Base-by-base conservation (phyloP, 30 jellyfish, hydroid and myxozoan genomes). In the Sanderia malayensis region DNA sequence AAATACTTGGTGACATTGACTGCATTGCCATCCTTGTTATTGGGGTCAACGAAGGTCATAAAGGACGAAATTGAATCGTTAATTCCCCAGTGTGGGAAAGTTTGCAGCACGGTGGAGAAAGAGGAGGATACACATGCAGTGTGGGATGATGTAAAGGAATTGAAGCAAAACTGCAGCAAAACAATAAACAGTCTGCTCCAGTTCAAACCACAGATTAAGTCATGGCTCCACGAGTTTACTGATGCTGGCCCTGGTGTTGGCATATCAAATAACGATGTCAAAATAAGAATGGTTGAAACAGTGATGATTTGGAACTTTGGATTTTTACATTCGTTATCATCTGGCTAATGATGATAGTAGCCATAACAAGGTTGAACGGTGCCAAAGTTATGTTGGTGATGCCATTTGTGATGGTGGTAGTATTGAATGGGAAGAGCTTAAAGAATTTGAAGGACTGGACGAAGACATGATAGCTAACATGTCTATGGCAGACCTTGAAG, bases 191-290 rank as follows among this genome's bases (percentile, higher is more conserved):
- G 55, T 41, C 55, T 41, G 55, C 55, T 41, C 55, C 55, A 41
- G 55, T 41, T 41, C 8, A 41, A 41, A 41, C 55, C 55, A 41
- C 55, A 41, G 55, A 41, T 41, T 41, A 41, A 41, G 55, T 41
- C 55, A 41, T 15, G 55, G 55, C 55, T 41, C 15, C 55, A 41
- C 15, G 55, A 41, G 55, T 41, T 41, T 41, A 41, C 55, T 41
- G 55, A 41, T 41, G 55, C 55, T 41, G 15, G 55, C 55, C 55
- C 55, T 41, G 55, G 55, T 41, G 55, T 41, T 41, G 55, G 55
- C 55, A 41, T 41, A 41, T 41, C 55, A 41, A 41, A 41, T 41
- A 41, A 41, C 55, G 55, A 41, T 41, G 55, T 41, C 55, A 41
- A 41, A 41, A 41, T 41, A 41, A 41, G 55, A 41, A 41, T 6